Evolutionary conservation across 2,113 vertebrate species (phyloP), one percentile per base, ranked within the genome.

Genomic region (Dasyornis broadbenti): DNA sequence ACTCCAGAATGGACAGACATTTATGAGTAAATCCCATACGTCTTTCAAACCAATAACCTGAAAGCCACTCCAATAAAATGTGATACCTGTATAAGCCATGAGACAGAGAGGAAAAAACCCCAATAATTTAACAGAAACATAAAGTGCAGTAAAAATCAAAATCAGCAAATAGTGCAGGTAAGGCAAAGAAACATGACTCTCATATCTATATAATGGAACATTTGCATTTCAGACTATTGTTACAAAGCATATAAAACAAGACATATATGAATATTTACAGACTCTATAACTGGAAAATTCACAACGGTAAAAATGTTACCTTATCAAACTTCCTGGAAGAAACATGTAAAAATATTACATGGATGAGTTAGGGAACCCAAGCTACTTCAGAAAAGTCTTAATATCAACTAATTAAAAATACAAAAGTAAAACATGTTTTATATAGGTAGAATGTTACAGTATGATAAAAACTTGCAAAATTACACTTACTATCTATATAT

Each of bases 31-130:
- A 94, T 92, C 79, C 91, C 90, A 45, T 42, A 86, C 4, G 60
- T 77, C 82, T 87, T 95, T 92, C 81, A 95, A 56, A 78, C 28
- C 79, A 96, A 95, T 92, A 95, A 86, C 60, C 56, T 88, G 75
- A 92, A 91, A 95, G 47, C 22, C 71, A 50, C 37, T 90, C 30
- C 65, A 94, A 94, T 94, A 96, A 95, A 91, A 91, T 75, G 45
- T 59, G 70, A 85, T 88, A 90, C 45, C 52, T 87, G 22, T 73
- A 83, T 86, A 87, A 94, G 64, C 82, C 68, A 57, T 66, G 45
- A 89, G 21, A 28, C 44, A 57, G 50, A 35, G 45, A 94, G 42
- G 8, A 65, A 88, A 87, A 93, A 86, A 33, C 15, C 42, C 54
- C 27, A 75, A 44, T 47, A 63, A 86, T 72, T 65, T 56, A 77